A percentile compares a stretch with the other conserved stretches of the same genome.
phyloP scores from a whole-genome alignment of 2,888 invertebrate species.

The Sminthurinus aureus region DNA sequence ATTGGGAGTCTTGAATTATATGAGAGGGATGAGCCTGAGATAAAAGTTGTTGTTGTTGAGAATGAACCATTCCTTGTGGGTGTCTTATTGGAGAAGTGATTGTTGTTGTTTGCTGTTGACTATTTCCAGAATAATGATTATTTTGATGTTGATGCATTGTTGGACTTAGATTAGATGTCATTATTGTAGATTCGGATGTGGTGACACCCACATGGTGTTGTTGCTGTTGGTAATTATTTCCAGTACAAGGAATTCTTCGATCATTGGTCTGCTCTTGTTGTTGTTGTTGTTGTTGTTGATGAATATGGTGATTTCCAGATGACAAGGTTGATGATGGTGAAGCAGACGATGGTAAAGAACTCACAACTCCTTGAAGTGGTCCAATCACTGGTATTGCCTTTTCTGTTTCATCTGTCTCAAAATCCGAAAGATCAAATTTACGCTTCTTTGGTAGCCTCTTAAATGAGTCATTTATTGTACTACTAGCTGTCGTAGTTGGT shows the following conservation, averaged over 20 bases:
- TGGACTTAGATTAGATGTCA: slow-evolving; percentile 2
- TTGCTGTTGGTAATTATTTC: too few relatives aligned
- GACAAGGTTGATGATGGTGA: not conserved
- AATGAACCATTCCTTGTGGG: slow-evolving; percentile 34
- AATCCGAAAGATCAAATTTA: slow-evolving; percentile 81
- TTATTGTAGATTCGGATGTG: slow-evolving; percentile 1
- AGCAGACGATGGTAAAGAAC: not conserved
- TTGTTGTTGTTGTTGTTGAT: slow-evolving; percentile 7
- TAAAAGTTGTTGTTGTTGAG: slow-evolving; percentile 41
- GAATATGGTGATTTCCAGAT: too few relatives aligned
- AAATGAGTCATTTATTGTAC: slow-evolving; percentile 49
- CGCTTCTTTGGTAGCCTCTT: slow-evolving; percentile 91
- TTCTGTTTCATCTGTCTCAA: slow-evolving; percentile 69
- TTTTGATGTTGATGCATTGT: slow-evolving; percentile 15
- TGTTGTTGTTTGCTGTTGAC: slow-evolving; percentile 31
- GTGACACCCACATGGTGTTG: not conserved
- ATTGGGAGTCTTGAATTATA: slow-evolving; percentile 29
- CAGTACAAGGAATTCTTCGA: slow-evolving; percentile 3
- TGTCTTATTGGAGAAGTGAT: slow-evolving; percentile 32
- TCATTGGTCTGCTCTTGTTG: slow-evolving; percentile 6
- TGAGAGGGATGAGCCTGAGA: slow-evolving; percentile 22
- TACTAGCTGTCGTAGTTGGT: slow-evolving; percentile 7
- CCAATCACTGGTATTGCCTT: slow-evolving; percentile 32
- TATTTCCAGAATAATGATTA: slow-evolving; percentile 17
- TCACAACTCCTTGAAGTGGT: not conserved